These are phyloP conservation scores for Enteromius afrohamiltoni DNA, from an alignment of 2,797 vertebrate genomes.

Conservation along the genomic window DNA sequence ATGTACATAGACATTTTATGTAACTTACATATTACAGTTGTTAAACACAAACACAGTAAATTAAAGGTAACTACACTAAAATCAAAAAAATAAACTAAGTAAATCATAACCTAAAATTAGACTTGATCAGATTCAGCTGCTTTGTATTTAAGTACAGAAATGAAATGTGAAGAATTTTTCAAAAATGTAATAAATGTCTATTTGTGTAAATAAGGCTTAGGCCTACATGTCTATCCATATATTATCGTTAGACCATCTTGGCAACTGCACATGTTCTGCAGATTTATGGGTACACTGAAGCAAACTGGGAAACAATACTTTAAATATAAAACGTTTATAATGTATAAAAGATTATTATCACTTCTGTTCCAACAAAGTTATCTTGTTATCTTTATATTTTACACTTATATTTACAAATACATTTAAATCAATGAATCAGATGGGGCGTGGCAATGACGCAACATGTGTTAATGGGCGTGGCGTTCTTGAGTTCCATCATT, in stretches of 20 bases:
- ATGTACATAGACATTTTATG: too few species aligned
- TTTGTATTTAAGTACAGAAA: neutral
- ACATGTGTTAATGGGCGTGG: constrained; percentile 11
- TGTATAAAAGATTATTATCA: neutral
- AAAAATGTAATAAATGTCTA: too few species aligned
- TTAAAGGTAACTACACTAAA: neutral
- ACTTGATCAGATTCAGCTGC: neutral
- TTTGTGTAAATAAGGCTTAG: neutral
- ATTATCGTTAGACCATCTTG: neutral
- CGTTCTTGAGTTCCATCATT: neutral
- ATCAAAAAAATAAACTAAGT: neutral
- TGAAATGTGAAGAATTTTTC: neutral
- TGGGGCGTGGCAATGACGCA: neutral
- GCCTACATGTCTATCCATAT: neutral
- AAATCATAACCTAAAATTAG: neutral
- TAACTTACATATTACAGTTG: neutral
- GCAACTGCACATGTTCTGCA: neutral
- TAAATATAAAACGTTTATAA: neutral
- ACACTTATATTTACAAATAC: neutral
- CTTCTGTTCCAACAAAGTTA: neutral
- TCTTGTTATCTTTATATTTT: neutral
- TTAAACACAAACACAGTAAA: neutral
- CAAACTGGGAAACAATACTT: neutral
- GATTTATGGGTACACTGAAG: too few species aligned
- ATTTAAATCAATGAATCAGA: neutral